Evolutionary conservation across 2,888 invertebrate genomes (phyloP).

Genomic region (Nymphalis polychloros): DNA sequence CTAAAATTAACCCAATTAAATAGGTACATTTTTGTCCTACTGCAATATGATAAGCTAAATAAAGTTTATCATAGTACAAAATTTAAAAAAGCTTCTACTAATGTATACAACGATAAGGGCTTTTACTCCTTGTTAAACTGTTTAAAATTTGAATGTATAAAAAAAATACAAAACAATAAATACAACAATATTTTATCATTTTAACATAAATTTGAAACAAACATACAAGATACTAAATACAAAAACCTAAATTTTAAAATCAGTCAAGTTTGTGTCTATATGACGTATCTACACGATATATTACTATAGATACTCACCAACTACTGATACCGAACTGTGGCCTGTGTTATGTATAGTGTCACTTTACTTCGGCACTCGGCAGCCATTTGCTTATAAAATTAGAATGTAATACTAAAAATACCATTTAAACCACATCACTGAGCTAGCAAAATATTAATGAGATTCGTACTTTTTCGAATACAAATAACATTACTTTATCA

Average conservation of each 20-base stretch:
- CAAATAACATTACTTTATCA: constrained; percentile 40
- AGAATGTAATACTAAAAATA: constrained; percentile 74
- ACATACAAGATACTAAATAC: too few species aligned
- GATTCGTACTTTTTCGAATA: constrained; percentile 37
- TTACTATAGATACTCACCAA: constrained; percentile 42
- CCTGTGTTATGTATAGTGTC: constrained; percentile 56
- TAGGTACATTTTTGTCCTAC: too few species aligned
- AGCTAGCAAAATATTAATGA: constrained; percentile 22
- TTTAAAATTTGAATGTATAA: too few species aligned
- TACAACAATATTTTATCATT: neutral
- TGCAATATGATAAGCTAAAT: too few species aligned
- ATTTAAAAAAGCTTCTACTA: too few species aligned
- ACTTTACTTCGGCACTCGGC: constrained; percentile 74
- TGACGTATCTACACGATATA: constrained; percentile 21
- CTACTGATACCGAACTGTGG: constrained; percentile 37
- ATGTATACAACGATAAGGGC: too few species aligned
- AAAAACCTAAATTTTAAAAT: too few species aligned
- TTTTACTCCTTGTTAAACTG: too few species aligned
- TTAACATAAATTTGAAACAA: too few species aligned
- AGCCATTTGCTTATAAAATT: constrained; percentile 82
- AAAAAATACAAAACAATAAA: too few species aligned
- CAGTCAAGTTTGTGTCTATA: constrained; percentile 24
- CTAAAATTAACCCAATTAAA: too few species aligned
- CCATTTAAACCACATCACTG: constrained; percentile 44
- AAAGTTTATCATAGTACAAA: too few species aligned